Evolutionary conservation across 2,888 invertebrate species (phyloP), one percentile per base, ranked within the genome.

Genomic region (Bimastos eiseni): DNA sequence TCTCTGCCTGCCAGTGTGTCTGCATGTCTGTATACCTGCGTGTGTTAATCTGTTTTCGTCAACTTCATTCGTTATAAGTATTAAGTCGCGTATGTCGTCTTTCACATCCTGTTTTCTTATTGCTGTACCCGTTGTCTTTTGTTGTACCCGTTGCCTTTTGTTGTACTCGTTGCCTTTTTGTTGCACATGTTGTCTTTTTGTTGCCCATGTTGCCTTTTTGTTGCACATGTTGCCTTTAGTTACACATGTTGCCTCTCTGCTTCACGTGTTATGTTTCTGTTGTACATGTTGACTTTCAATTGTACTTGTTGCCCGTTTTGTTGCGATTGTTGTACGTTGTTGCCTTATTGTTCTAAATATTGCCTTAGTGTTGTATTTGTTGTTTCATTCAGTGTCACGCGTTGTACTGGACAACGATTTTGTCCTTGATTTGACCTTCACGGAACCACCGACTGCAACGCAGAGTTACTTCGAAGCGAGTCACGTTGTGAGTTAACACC

Each of bases 311-410:
- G n/a, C n/a, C n/a, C n/a, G n/a, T n/a, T n/a, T n/a, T n/a, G n/a
- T n/a, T n/a, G n/a, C n/a, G n/a, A n/a, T n/a, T n/a, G n/a, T n/a
- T n/a, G n/a, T n/a, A n/a, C n/a, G n/a, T 24, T 37, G 34, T 37
- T 86, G 86, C 2, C 19, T 86, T 86, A 33, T 11, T 86, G 34
- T 86, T 86, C 19, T 30, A 2, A 6, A 21, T 37, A 19, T 37
- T 86, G 86, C 21, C 19, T 84, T 86, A 86, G 3, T 33, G 34
- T 86, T 86, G 34, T 30, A 21, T 15, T 8, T 30, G 38, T 88
- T 88, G 36, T 88, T 36, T 88, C 13, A 11, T 38, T 34, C 88
- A 37, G 88, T 88, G 88, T 88, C 88, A 13, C 88, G 36, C 88
- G 15, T 70, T 13, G n/a, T 70, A 30, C 17, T 70, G 11, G 70